A percentile compares a stretch with the other conserved stretches of the same genome.
Conservation (phyloP, 2,113 vertebrate species). For the Campylorhamphus procurvoides region DNA sequence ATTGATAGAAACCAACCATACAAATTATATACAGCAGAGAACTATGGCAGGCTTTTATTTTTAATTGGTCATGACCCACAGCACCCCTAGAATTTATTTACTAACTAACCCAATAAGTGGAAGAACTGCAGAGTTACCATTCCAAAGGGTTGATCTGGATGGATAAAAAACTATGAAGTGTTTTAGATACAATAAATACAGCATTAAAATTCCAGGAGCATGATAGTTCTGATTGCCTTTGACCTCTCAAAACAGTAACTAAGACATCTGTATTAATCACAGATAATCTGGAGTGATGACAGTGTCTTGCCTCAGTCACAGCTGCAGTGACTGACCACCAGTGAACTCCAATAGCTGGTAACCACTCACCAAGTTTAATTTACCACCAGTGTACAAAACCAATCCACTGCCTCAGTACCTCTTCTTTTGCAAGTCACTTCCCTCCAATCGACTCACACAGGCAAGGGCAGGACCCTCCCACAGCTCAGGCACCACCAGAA, state of each 20-base stretch:
- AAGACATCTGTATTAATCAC: not conserved
- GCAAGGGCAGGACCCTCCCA: not conserved
- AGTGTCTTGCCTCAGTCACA: not conserved
- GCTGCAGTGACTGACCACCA: not conserved
- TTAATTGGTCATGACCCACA: not conserved
- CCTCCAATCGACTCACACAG: not conserved
- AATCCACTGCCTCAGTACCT: rapidly evolving
- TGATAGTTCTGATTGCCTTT: not conserved
- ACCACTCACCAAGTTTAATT: rapidly evolving
- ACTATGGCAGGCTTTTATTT: not conserved
- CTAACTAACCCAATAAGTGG: not conserved
- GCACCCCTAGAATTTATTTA: not conserved
- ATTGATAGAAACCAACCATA: not conserved
- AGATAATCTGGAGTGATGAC: not conserved
- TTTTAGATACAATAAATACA: not conserved
- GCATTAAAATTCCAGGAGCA: not conserved
- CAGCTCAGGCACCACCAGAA: not conserved
- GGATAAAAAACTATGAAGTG: not conserved
- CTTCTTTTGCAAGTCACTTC: not conserved
- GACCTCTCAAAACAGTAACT: not conserved
- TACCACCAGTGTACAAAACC: not conserved
- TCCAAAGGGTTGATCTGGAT: not conserved
- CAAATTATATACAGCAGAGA: not conserved
- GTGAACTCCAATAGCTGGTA: not conserved
- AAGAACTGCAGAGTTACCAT: not conserved